Evolutionary conservation across 2,888 invertebrate genomes (phyloP), one percentile per base, ranked within the genome.

Genomic region (Lampropteryx suffumata): DNA sequence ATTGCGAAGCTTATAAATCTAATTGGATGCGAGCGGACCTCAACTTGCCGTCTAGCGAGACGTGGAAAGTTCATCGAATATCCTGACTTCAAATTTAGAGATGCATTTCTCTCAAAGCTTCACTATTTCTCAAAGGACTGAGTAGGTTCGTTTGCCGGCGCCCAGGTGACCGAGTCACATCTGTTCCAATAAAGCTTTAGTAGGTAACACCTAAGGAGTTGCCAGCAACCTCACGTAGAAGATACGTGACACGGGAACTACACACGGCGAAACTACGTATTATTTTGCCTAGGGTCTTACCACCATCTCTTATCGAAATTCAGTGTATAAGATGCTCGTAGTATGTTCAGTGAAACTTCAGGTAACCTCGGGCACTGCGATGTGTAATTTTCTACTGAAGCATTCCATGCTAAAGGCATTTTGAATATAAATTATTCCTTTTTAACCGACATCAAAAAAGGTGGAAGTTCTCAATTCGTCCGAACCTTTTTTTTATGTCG

Each of bases 191-290:
- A 36, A 42, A 14, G 36, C 35, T 33, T 41, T 29, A 41, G 39
- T n/a, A n/a, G n/a, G n/a, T 47, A 45, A 46, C 50, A 53, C 52
- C 55, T 36, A 35, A 56, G 48, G 33, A 51, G 42, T 42, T 17
- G 51, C 29, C 12, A 35, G 29, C 44, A 40, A 39, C 29, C 44
- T 55, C 61, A 61, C 61, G 61, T 61, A 52, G 42, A 11, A n/a
- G 12, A 5, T 55, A 61, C 61, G 61, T 61, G 61, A 58, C 58
- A 28, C 30, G 50, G 32, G 47, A 40, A 44, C 35, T 51, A 53
- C 50, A 21, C 28, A 14, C 34, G 40, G 33, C 6, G 21, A 36
- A 52, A 47, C 37, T 43, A 29, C 29, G 24, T 35, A 41, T 35
- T 29, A 47, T 47, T 41, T 41, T 48, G 41, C 40, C 40, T 45